phyloP scores from a whole-genome alignment of 2,888 invertebrate genomes.

The Pterobdella sp. region DNA sequence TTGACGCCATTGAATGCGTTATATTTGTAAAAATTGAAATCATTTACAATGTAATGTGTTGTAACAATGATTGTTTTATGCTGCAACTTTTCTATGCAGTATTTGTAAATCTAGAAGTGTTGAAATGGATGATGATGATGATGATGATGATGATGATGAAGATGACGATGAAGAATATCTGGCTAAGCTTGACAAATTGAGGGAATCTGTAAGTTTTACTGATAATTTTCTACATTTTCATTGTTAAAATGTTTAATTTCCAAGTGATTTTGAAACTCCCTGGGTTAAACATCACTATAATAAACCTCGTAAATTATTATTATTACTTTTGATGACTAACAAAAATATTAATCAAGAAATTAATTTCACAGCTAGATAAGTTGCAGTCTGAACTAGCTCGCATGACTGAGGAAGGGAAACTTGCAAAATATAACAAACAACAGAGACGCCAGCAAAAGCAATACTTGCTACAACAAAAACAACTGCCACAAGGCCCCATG shows the following conservation, averaged over 20 bases:
- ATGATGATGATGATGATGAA: conserved; percentile 7
- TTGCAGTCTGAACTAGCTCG: not conserved
- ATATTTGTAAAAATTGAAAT: not conserved
- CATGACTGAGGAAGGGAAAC: conserved; percentile 3
- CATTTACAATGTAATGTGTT: not conserved
- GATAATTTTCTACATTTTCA: no score
- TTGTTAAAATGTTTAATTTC: no score
- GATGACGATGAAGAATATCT: conserved; percentile 8
- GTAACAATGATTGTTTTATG: not conserved
- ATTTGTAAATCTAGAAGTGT: not conserved
- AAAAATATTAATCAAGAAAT: no score
- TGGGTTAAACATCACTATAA: no score
- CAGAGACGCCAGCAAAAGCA: not conserved
- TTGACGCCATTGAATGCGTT: not conserved
- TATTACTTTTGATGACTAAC: no score
- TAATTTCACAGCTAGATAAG: not conserved
- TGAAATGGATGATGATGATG: conserved; percentile 18
- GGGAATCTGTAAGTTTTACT: not conserved
- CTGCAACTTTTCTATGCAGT: not conserved
- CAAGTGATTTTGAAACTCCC: no score
- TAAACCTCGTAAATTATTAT: no score
- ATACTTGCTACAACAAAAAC: conserved; percentile 6
- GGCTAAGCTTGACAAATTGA: not conserved
- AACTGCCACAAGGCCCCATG: not conserved
- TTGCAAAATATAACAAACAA: conserved; percentile 1